Conservation (phyloP, 2,797 vertebrate genomes). For the Lerista edwardsae region DNA sequence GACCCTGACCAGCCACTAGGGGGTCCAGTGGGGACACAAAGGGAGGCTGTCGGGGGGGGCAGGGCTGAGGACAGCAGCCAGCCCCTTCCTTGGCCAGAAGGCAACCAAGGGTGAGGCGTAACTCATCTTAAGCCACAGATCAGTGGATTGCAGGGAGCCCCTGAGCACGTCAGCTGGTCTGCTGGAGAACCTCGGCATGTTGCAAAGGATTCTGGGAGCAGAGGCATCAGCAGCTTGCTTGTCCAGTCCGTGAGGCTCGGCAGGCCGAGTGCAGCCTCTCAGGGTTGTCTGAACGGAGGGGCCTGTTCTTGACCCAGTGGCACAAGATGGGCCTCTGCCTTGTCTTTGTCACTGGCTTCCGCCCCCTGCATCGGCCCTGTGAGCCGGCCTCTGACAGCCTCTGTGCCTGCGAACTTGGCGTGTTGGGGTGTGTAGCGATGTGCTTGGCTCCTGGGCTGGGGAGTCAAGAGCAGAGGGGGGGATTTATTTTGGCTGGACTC, state of each 20-base stretch:
- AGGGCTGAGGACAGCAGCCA: not conserved
- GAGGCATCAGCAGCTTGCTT: not conserved
- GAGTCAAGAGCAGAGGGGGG: not conserved
- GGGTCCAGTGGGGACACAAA: not conserved
- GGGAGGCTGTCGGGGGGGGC: not conserved
- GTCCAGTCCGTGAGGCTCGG: no score
- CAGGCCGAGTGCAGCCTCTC: not conserved
- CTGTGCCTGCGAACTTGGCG: not conserved
- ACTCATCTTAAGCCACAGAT: not conserved
- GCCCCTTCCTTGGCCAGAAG: not conserved
- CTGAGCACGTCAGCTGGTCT: not conserved
- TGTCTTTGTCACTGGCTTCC: not conserved
- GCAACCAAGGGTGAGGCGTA: not conserved
- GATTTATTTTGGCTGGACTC: constrained; percentile 12
- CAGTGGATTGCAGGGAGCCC: not conserved
- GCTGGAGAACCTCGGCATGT: not conserved
- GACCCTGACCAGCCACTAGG: not conserved
- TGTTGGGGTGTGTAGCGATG: no score
- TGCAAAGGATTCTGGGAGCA: not conserved
- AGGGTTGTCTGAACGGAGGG: not conserved
- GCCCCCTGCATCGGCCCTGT: not conserved
- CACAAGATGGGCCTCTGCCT: not conserved
- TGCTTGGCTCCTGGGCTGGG: not conserved
- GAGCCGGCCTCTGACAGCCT: no score
- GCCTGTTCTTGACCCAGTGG: not conserved